Conservation (phyloP, 2,888 invertebrate species). For the Seira musarum region DNA sequence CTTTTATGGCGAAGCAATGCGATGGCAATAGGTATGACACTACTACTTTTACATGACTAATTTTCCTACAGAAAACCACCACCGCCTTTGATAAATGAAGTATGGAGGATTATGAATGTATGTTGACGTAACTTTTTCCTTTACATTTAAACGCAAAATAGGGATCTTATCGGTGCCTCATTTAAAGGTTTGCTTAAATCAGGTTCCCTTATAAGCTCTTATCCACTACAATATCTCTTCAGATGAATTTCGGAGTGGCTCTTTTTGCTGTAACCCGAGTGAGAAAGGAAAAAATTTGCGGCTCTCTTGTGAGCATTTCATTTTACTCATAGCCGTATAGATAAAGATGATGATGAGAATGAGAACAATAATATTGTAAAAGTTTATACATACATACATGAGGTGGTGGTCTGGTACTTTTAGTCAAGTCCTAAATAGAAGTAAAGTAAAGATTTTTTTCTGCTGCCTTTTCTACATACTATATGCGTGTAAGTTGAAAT, state of each 20-base stretch:
- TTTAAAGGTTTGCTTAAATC: background rate
- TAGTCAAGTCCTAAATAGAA: too few species aligned
- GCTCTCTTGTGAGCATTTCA: constrained; percentile 34
- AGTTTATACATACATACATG: too few species aligned
- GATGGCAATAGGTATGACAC: background rate
- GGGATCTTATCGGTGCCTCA: background rate
- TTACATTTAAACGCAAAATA: background rate
- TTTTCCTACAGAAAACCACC: constrained; percentile 22
- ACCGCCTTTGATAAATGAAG: constrained; percentile 38
- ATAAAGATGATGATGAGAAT: too few species aligned
- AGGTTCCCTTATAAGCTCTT: background rate
- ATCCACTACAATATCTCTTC: too few species aligned
- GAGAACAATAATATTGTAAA: too few species aligned
- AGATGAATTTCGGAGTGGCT: constrained; percentile 54
- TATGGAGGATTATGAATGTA: constrained; percentile 45
- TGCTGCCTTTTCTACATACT: too few species aligned
- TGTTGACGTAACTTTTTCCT: constrained; percentile 44
- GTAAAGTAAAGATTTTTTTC: too few species aligned
- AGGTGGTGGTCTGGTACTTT: too few species aligned
- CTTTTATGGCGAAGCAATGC: too few species aligned
- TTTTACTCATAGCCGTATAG: too few species aligned
- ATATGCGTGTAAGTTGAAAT: too few species aligned
- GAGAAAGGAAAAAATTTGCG: constrained; percentile 49
- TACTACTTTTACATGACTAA: constrained; percentile 25
- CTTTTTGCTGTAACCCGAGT: too few species aligned